Evolutionary conservation across 2,797 vertebrate species (phyloP).

Genomic region (Acropternis orthonyx): DNA sequence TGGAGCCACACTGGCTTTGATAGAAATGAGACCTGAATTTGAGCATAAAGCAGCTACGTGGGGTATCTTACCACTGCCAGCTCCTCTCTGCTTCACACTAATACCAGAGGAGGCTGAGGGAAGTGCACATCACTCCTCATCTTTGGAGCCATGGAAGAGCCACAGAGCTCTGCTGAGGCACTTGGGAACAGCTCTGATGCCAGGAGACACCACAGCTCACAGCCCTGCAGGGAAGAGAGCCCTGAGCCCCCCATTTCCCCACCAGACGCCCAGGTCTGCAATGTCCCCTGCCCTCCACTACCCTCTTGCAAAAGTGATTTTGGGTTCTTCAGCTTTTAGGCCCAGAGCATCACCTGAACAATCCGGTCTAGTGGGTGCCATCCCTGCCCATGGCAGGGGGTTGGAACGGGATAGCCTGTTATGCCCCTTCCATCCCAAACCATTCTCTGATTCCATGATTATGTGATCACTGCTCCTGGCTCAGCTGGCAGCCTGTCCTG

Average conservation of each 20-base stretch:
- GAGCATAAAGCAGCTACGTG: neutral
- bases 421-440: neutral
- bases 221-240: neutral
- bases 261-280: neutral
- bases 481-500: neutral
- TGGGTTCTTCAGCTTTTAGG: neutral
- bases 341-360: neutral
- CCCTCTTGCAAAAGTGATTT: neutral
- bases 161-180: neutral
- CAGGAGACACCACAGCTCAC: neutral
- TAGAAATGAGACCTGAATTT: neutral
- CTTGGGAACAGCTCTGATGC: neutral
- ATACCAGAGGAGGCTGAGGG: neutral
- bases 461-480: neutral
- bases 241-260: neutral
- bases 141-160: neutral
- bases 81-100: neutral
- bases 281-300: neutral
- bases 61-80: neutral
- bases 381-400: neutral
- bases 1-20: neutral
- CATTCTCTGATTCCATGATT: accelerated
- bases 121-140: neutral
- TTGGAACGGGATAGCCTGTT: accelerated
- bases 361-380: neutral